Base-by-base conservation (phyloP, 2,888 invertebrate species). In the Priocnemis perturbator region DNA sequence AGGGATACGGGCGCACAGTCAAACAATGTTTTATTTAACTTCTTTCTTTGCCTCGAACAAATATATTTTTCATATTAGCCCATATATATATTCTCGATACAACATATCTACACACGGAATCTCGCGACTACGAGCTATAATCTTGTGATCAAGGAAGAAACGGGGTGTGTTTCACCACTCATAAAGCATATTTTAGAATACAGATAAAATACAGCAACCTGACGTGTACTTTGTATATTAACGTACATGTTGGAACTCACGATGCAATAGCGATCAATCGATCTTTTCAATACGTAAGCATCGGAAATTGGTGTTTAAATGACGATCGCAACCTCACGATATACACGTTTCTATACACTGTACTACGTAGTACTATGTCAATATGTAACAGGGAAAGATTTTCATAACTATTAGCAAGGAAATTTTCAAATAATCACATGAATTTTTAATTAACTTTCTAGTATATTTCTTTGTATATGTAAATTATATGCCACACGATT, bases 111-210 rank as follows among this genome's bases (percentile, higher is more conserved):
- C 37, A 11, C 37, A 37, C 37, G 14, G 37, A 37, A 37, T 37
- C 37, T 37, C 37, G 2, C 37, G 45, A 45, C n/a, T 58, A 58
- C 21, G 45, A 20, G 45, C 45, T 21, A 58, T 21, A 45, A 58
- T 21, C n/a, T 45, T 20, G 44, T 58, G 44, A 58, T 58, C 45
- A 58, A 44, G 21, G 37, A 58, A 15, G 21, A 58, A 58, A 15
- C 58, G 45, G 44, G 45, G 44, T 15, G 58, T 58, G 20, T 58
- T 58, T 21, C 37, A 21, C 21, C 45, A 19, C 45, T 58, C 58
- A 58, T 58, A 58, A 37, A 45, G 44, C 20, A 58, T 58, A 58
- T 58, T 45, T 58, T 58, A 45, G 58, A 45, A 45, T 58, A 58
- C 58, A 37, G 44, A 20, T 45, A 21, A 58, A 58, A 45, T 58